Evolutionary conservation across 2,113 vertebrate species (phyloP).

Genomic region (Centropristis striata): DNA sequence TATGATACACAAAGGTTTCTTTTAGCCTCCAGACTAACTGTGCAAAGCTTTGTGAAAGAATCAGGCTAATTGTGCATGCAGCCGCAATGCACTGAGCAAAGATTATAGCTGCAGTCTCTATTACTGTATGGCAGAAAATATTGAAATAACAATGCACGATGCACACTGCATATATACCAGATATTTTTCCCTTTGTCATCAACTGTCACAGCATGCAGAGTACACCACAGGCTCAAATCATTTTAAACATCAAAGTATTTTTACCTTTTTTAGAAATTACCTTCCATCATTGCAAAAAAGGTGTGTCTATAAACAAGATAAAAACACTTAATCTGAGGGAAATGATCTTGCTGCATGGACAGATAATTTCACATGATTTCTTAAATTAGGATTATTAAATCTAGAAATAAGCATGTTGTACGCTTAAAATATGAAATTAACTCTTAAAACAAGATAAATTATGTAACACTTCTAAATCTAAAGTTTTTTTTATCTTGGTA

Average conservation of each 20-base stretch:
- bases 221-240: background rate
- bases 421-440: too few species aligned
- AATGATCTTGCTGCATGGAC: too few species aligned
- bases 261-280: slow-evolving; percentile 10
- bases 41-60: background rate
- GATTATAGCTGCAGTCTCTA: background rate
- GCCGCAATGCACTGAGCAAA: background rate
- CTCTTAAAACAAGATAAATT: too few species aligned
- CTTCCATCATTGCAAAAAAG: too few species aligned
- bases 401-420: too few species aligned
- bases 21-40: slow-evolving; percentile 15
- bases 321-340: too few species aligned
- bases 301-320: too few species aligned
- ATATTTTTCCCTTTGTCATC: background rate
- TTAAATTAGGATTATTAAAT: too few species aligned
- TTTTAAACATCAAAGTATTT: slow-evolving; percentile 9
- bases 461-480: too few species aligned
- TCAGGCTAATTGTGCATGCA: background rate
- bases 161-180: background rate
- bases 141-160: background rate
- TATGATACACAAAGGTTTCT: slow-evolving; percentile 24
- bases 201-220: background rate
- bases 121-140: background rate
- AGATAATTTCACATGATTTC: too few species aligned
- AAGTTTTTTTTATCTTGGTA: too few species aligned